Base-by-base conservation (phyloP, 2,797 vertebrate genomes). In the Lutjanus campechanus region DNA sequence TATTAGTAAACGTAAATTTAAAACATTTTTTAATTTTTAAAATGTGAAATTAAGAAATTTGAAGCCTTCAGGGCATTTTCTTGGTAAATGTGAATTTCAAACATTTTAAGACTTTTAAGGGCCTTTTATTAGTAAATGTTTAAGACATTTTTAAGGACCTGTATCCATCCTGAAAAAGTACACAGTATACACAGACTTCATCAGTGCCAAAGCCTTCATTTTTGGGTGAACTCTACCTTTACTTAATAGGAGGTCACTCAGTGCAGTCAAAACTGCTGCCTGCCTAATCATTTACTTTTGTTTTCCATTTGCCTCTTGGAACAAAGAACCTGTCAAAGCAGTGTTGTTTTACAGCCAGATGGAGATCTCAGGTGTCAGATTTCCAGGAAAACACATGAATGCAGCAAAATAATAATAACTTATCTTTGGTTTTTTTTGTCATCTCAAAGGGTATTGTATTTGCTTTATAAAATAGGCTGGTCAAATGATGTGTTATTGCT, bases 341-440 rank as follows among this genome's bases (percentile, higher is more conserved):
- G 25, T 11, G n/a, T 16, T 40, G 17, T 22, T 22, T 51, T 5
- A 41, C 36, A 60, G 56, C 46, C 10, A 29, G 20, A 4, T 44
- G 49, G 40, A 54, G 29, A 55, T 36, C 19, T 74, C 61, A 40
- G 22, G n/a, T 66, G 49, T 67, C 16, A 9, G 22, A 58, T 70
- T 44, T 61, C 17, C 20, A 19, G 13, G 41, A 20, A 36, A 56
- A 15, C 25, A 25, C 43, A 17, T 13, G 9, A 64, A 60, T 1
- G 36, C 29, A 60, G 25, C 43, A 25, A 36, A 36, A 36, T 29
- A 36, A 69, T 49, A 41, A 56, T 19, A 43, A 43, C 11, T 6
- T 11, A 20, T 36, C 44, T 49, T 20, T 15, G 29, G 6, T 10
- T 44, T 53, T 19, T 46, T 36, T 25, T 47, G 40, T 10, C 1